These are phyloP conservation scores for Drosophila falleni DNA, from an alignment of 2,888 invertebrate genomes.

Conservation along the genomic window DNA sequence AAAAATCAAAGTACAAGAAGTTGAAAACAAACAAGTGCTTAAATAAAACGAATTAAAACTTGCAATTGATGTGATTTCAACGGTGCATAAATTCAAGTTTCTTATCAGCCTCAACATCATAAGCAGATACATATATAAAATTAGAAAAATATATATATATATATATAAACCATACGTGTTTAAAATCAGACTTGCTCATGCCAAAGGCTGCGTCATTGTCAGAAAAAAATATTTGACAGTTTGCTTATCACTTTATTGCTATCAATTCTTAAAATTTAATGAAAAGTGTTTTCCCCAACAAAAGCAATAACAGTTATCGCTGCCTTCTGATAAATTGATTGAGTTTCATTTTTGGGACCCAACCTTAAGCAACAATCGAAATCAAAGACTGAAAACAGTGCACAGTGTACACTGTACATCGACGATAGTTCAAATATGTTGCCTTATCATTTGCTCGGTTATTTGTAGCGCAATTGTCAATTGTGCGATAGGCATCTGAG, in stretches of 20 bases:
- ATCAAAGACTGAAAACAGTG: constrained; percentile 49
- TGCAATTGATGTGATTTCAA: constrained; percentile 60
- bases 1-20: constrained; percentile 3
- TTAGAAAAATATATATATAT: constrained; percentile 3
- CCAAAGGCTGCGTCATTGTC: constrained; percentile 23
- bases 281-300: constrained; percentile 73
- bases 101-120: constrained; percentile 32
- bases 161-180: background rate
- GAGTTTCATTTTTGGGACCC: constrained; percentile 56
- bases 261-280: constrained; percentile 69
- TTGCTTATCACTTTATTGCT: constrained; percentile 79
- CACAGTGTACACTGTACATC: constrained; percentile 47
- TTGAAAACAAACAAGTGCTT: constrained; percentile 16
- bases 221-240: constrained; percentile 59
- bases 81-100: constrained; percentile 7
- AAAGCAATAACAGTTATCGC: constrained; percentile 58
- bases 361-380: constrained; percentile 59
- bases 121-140: background rate
- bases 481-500: constrained; percentile 72
- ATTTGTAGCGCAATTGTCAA: constrained; percentile 78
- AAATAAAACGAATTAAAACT: constrained; percentile 20
- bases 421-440: constrained; percentile 21
- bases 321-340: constrained; percentile 75
- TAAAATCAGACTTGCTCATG: constrained; percentile 34
- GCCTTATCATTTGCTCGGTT: constrained; percentile 65